phyloP scores from a whole-genome alignment of 2,888 invertebrate genomes.

The Antheraea yamamai region DNA sequence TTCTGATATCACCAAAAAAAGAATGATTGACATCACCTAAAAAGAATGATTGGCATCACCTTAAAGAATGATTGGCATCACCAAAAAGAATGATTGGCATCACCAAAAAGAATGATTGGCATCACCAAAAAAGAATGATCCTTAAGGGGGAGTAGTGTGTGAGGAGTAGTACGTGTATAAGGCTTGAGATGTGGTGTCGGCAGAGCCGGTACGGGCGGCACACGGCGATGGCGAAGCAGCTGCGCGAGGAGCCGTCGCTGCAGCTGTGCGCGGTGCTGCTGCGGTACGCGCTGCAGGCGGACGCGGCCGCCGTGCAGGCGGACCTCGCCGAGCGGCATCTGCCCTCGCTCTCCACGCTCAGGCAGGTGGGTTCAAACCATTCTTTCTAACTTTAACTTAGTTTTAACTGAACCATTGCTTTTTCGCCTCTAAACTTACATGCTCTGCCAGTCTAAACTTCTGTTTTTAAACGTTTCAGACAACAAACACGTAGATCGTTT shows the following conservation, averaged over 20 bases:
- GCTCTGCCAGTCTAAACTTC: no score
- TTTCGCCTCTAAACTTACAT: no score
- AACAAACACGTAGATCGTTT: no score
- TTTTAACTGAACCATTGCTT: no score
- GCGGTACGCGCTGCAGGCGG: constrained; percentile 90
- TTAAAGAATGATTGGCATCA: no score
- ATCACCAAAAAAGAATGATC: no score
- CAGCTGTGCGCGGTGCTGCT: constrained; percentile 95
- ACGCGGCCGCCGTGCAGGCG: constrained; percentile 89
- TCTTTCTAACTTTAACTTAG: background rate
- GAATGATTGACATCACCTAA: no score
- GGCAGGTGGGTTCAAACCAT: constrained; percentile 84
- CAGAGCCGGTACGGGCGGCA: constrained; percentile 95
- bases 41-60: no score
- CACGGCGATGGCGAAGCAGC: constrained; percentile 92
- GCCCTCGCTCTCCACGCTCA: constrained; percentile 92
- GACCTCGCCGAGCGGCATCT: constrained; percentile 92
- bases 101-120: no score
- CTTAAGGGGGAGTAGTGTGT: background rate
- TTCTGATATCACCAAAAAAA: no score
- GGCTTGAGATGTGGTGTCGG: constrained; percentile 22
- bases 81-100: no score
- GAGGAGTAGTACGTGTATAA: background rate
- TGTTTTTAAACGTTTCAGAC: no score
- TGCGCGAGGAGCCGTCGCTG: constrained; percentile 97